A percentile compares a stretch with the other conserved stretches of the same genome.
Evolutionary conservation across 92 coral and sea anemone genomes (phyloP).

Genomic region (Diadumene lineata): DNA sequence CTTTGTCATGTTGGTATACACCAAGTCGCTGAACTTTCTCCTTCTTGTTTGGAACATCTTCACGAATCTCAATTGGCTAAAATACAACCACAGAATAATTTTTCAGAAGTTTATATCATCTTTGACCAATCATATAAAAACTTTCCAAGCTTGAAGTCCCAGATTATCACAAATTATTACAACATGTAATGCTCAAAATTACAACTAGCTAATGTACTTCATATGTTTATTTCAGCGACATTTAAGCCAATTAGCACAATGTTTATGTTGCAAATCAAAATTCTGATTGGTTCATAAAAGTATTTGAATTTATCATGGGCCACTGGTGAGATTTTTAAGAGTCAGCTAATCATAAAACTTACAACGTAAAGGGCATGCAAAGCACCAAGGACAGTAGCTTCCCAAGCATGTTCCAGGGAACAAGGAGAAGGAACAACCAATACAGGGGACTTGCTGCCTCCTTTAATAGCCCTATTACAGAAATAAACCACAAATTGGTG

Average conservation of each 20-base stretch:
- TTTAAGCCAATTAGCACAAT: too few relatives aligned
- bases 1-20: constrained; percentile 49
- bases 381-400: constrained; percentile 83
- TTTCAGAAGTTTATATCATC: not conserved
- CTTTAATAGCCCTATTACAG: constrained; percentile 70
- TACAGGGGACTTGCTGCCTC: constrained; percentile 78
- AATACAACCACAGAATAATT: not conserved
- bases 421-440: constrained; percentile 67
- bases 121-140: too few relatives aligned
- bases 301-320: too few relatives aligned
- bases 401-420: constrained; percentile 58
- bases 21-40: constrained; percentile 69
- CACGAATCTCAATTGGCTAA: constrained; percentile 82
- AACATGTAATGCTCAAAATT: too few relatives aligned
- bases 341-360: constrained; percentile 22
- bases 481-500: not conserved
- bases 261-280: too few relatives aligned
- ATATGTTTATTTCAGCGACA: too few relatives aligned
- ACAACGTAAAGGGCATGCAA: constrained; percentile 91
- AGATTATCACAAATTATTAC: too few relatives aligned
- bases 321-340: too few relatives aligned
- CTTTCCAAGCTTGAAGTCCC: too few relatives aligned
- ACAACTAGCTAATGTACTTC: too few relatives aligned
- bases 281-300: too few relatives aligned
- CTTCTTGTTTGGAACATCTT: constrained; percentile 54